These are phyloP conservation scores for Tapirus terrestris DNA, from an alignment of 2,113 vertebrate genomes.

Conservation along the genomic window DNA sequence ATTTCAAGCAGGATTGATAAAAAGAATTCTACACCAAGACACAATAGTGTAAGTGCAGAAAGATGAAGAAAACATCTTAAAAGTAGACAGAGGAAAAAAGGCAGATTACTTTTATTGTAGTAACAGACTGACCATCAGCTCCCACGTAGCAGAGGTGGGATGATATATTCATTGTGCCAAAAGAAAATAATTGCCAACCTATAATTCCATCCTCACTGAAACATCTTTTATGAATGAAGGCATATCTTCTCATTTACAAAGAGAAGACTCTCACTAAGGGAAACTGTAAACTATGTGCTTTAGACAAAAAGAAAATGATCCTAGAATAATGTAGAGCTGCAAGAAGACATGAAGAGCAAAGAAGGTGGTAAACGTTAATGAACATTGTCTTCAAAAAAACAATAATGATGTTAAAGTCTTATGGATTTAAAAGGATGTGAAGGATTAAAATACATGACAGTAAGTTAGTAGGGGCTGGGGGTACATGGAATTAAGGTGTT, in stretches of 20 bases:
- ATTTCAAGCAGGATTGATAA: not conserved
- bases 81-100: not conserved
- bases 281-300: not conserved
- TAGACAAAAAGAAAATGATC: not conserved
- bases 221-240: not conserved
- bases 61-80: not conserved
- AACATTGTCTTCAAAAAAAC: not conserved
- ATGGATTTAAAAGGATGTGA: not conserved
- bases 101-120: not conserved
- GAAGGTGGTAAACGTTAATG: not conserved
- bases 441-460: not conserved
- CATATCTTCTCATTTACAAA: not conserved
- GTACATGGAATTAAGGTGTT: not conserved
- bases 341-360: not conserved
- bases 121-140: not conserved
- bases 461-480: not conserved
- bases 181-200: not conserved
- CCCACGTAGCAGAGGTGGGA: not conserved
- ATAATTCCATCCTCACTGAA: not conserved
- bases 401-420: not conserved
- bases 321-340: not conserved
- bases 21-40: not conserved
- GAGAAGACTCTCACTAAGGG: not conserved
- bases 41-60: not conserved
- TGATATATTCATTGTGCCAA: not conserved